Base-by-base conservation (phyloP, 2,113 vertebrate genomes). In the Melanerpes formicivorus region DNA sequence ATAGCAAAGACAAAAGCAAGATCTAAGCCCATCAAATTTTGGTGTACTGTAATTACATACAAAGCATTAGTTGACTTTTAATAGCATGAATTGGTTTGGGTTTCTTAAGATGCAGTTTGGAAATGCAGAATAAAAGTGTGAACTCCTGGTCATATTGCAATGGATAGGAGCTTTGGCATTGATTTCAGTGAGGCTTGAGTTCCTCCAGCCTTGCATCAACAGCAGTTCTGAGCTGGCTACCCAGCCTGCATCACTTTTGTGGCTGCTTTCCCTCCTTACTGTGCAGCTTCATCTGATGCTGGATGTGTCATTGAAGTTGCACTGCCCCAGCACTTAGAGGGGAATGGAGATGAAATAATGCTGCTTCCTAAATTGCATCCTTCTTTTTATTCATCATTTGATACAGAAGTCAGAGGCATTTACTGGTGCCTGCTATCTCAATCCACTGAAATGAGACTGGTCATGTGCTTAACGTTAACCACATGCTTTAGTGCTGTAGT, bases 1-100 rank as follows among this genome's bases (percentile, higher is more conserved):
- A 26, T 18, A 83, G 34, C 54, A 94, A 91, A 94, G 40, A 67
- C 29, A 85, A 70, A 87, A 91, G 32, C 32, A 84, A 75, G 29
- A 66, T 82, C 60, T 90, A 59, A 71, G 50, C 29, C 26, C 29
- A 44, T 67, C 23, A 42, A 0, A 52, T 88, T 32, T 80, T 69
- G 13, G 56, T 87, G 34, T 59, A 64, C 64, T 58, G 56, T 83
- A 80, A 83, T 77, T 82, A 87, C 67, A 44, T 58, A 32, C 82
- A 69, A 71, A 69, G 1, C 29, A 66, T 89, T 82, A 69, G 54
- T 93, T 92, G 44, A 30, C 23, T 32, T 88, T 92, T 87, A 81
- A 55, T 69, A 32, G 14, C 29, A 25, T 88, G 37, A 71, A 48
- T 83, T 62, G 18, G 26, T 73, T 79, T 46, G 59, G 11, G 2